Conservation (phyloP, 2,113 vertebrate species). For the Polypterus senegalus region DNA sequence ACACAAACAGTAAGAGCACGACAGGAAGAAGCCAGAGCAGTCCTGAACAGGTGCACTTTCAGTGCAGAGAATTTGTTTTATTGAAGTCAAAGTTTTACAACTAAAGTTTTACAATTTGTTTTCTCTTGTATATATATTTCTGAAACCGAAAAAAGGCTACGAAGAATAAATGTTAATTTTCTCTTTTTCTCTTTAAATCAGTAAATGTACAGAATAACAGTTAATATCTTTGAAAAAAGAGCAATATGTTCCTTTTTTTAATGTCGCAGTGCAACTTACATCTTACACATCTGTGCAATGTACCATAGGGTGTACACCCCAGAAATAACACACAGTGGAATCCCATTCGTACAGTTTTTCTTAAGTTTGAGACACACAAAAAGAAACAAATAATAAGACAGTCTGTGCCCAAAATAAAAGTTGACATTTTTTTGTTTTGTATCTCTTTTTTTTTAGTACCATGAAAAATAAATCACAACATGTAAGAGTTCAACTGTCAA, state of each 20-base stretch:
- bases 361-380: slow-evolving; percentile 59
- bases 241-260: slow-evolving; percentile 84
- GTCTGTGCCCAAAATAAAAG: slow-evolving; percentile 13
- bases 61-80: slow-evolving; percentile 77
- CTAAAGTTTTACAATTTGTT: slow-evolving; percentile 60
- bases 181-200: slow-evolving; percentile 51
- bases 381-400: slow-evolving; percentile 24
- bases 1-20: too few relatives aligned
- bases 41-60: slow-evolving; percentile 17
- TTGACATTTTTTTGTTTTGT: slow-evolving; percentile 17
- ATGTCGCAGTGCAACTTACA: slow-evolving; percentile 90
- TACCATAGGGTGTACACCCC: slow-evolving; percentile 76
- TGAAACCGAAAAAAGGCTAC: slow-evolving; percentile 69
- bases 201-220: slow-evolving; percentile 80
- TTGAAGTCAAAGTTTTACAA: slow-evolving; percentile 80
- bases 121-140: slow-evolving; percentile 41
- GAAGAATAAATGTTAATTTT: slow-evolving; percentile 76
- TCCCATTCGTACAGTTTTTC: slow-evolving; percentile 65
- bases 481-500: not conserved
- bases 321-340: slow-evolving; percentile 78
- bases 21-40: too few relatives aligned
- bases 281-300: slow-evolving; percentile 83
- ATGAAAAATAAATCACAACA: not conserved
- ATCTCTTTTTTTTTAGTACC: slow-evolving; percentile 20
- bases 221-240: slow-evolving; percentile 82